Evolutionary conservation across 2,113 vertebrate species (phyloP).

Genomic region (Rhabdomys dilectus): DNA sequence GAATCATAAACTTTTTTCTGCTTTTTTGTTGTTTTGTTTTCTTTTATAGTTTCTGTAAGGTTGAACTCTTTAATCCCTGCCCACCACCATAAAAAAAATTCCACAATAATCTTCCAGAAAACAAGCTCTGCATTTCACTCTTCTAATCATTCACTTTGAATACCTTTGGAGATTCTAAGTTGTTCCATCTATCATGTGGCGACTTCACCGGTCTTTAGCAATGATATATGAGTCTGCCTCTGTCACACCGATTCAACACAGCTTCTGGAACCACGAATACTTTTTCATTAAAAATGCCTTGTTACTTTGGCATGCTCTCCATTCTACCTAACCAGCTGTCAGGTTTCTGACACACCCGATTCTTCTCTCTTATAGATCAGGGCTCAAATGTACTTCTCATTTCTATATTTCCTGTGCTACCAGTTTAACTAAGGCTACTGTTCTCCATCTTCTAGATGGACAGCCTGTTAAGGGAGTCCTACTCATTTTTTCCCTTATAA

Average conservation of each 20-base stretch:
- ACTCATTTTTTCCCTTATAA: neutral
- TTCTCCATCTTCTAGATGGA: neutral
- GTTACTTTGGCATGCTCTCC: neutral
- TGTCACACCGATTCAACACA: neutral
- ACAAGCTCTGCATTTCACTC: neutral
- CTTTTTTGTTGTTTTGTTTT: neutral
- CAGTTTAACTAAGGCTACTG: neutral
- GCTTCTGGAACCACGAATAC: slow-evolving; percentile 1
- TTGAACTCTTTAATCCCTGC: neutral
- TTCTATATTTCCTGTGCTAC: neutral
- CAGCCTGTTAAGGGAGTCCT: neutral
- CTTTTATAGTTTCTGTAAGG: neutral
- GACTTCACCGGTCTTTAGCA: neutral
- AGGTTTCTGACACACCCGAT: neutral
- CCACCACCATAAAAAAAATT: neutral
- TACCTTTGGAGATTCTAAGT: slow-evolving; percentile 16
- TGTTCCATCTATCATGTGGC: neutral
- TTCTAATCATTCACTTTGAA: neutral
- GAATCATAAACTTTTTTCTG: neutral
- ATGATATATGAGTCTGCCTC: neutral
- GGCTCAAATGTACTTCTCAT: neutral
- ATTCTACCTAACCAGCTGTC: neutral
- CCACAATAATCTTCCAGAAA: neutral
- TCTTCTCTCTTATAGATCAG: neutral
- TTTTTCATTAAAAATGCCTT: neutral